These are phyloP conservation scores for Popillia japonica DNA, from an alignment of 1,140 invertebrate genomes.

Conservation along the genomic window DNA sequence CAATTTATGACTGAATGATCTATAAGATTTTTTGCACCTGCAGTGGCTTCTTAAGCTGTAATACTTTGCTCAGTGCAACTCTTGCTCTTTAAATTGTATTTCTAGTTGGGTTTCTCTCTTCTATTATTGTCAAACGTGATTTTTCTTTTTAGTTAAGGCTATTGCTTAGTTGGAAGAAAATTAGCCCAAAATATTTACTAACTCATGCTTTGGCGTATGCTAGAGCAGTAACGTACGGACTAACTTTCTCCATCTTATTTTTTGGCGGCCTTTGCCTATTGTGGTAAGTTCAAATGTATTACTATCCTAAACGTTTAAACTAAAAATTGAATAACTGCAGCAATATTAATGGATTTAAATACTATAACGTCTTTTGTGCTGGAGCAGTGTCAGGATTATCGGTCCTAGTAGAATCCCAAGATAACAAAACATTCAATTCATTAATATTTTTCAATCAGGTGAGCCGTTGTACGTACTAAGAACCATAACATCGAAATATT, in stretches of 20 bases:
- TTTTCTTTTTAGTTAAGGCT: constrained; percentile 48
- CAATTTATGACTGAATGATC: no score
- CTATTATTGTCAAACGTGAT: no score
- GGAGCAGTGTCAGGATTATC: constrained; percentile 47
- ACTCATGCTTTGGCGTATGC: constrained; percentile 37
- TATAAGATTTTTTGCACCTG: no score
- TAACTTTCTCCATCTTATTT: neutral
- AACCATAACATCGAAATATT: neutral
- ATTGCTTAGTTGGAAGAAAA: constrained; percentile 45
- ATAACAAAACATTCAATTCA: constrained; percentile 48
- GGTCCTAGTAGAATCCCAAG: constrained; percentile 47
- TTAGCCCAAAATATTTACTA: constrained; percentile 41
- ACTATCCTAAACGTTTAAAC: neutral
- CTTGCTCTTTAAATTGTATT: no score
- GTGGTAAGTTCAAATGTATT: constrained; percentile 38
- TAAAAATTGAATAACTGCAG: constrained; percentile 38
- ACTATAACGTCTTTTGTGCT: constrained; percentile 43
- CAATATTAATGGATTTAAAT: constrained; percentile 45
- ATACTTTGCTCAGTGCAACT: no score
- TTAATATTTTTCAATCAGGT: constrained; percentile 51
- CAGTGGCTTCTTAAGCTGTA: no score
- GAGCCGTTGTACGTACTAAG: constrained; percentile 37
- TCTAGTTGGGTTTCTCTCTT: no score
- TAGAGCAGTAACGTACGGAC: constrained; percentile 45
- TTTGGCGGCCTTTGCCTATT: constrained; percentile 43